Evolutionary conservation across 2,113 vertebrate genomes (phyloP), one percentile per base, ranked within the genome.

Genomic region (Trinectes maculatus): DNA sequence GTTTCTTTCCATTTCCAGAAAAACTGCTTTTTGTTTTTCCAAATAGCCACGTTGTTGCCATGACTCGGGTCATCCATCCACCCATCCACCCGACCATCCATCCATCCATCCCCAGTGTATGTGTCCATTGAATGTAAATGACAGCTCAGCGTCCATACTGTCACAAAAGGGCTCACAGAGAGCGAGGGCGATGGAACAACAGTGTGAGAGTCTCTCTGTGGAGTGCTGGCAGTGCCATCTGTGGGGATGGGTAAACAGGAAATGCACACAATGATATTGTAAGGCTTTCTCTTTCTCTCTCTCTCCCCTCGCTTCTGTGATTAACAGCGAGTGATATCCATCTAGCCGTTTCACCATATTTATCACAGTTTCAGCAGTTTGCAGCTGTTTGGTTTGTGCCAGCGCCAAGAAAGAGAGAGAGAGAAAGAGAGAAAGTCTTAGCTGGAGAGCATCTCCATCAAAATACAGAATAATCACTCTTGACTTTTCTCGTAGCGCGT

Each of bases 291-390:
- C 58, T 59, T 60, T 57, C 72, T 77, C 64, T 57, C 69, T 52
- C 57, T 26, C 43, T 5, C 75, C 10, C 40, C 5, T 53, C 34
- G 43, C 72, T 70, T 80, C 84, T 85, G 84, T 91, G 85, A 93
- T 91, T 89, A 89, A 91, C 89, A 82, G 76, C 71, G n/a, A 70
- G 84, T 78, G 86, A 91, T 89, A 90, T 89, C 87, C 78, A 85
- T 90, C 89, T 85, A 91, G 87, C 84, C 80, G 71, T 86, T 91
- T 88, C 79, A 86, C 82, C 88, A 85, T 89, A 89, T 91, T 90
- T 91, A 88, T 86, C 79, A 76, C 60, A 55, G 82, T 80, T 58
- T 53, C 72, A 85, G 73, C 87, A 74, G 80, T 87, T 87, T 86
- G 85, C 90, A 91, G 91, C 87, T 92, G 90, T 62, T 85, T 73